Percentiles rank a stretch among this genome's conserved stretches.
Conservation (phyloP, 2,797 vertebrate genomes). For the Macroramphosus scolopax region DNA sequence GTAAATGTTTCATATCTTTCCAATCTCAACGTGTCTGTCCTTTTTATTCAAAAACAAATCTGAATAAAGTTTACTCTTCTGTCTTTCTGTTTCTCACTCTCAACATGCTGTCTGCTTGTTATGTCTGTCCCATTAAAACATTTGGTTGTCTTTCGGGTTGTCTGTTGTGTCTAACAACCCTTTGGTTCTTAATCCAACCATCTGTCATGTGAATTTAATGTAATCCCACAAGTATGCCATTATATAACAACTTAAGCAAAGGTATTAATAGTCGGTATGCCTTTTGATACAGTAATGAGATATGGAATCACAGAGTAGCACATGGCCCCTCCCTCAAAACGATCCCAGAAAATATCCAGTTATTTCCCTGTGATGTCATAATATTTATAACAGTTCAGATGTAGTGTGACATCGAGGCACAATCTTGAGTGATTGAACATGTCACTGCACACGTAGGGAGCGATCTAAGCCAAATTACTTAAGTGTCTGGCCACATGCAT, state of each 20-base stretch:
- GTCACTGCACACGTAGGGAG: constrained; percentile 12
- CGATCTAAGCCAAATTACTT: constrained; percentile 28
- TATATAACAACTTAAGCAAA: constrained; percentile 27
- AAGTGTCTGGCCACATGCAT: constrained; percentile 23
- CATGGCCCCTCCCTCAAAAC: constrained; percentile 6
- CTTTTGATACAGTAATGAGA: neutral
- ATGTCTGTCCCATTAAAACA: constrained; percentile 43
- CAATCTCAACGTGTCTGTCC: constrained; percentile 31
- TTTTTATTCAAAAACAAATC: constrained; percentile 28
- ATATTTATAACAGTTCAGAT: no score
- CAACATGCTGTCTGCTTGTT: constrained; percentile 37
- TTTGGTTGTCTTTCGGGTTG: constrained; percentile 25
- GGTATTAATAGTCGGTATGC: neutral
- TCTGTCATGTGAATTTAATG: constrained; percentile 37
- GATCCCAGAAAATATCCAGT: no score
- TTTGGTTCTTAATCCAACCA: constrained; percentile 40
- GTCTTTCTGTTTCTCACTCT: constrained; percentile 39
- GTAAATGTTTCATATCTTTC: constrained; percentile 31
- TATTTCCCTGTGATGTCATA: no score
- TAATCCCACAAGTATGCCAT: constrained; percentile 22
- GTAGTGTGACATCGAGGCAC: constrained; percentile 8
- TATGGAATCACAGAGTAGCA: neutral
- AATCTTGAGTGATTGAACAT: constrained; percentile 42
- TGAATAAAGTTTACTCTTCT: constrained; percentile 70
- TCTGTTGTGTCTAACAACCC: constrained; percentile 16